Base-by-base conservation (phyloP, 2,113 vertebrate species). In the Aegotheles bennettii region DNA sequence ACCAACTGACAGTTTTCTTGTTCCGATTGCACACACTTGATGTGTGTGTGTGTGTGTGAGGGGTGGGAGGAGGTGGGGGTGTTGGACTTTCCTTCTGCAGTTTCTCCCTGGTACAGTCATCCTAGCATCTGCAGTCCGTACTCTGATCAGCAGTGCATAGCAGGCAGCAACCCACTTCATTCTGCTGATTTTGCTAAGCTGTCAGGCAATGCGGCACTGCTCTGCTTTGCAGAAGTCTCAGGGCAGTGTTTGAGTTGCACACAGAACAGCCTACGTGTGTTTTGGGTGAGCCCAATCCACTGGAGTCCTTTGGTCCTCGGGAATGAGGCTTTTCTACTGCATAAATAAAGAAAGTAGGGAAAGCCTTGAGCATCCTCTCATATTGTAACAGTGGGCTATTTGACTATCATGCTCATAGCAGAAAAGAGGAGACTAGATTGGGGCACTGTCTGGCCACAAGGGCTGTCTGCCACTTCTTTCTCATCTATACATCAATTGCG, bases 41-140 rank as follows among this genome's bases (percentile, higher is more conserved):
- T 67, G 4, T 38, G 6, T 1, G 0, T 28, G 16, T 6, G 3
- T 7, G 3, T 40, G 10, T n/a, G 9, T 42, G 47, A 23, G 35
- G 31, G 28, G 12, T 2, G 3, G 57, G 16, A 16, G 5, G 6
- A 24, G 7, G 13, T 28, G 3, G 15, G 9, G 31, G 35, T 50
- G 9, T 13, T 56, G 51, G 26, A 47, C 9, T 47, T 67, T 16
- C 11, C 3, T 43, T 57, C 33, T 69, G 47, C 25, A 14, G 8
- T 69, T 69, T 8, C 15, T 74, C 15, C 17, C 7, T 21, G 10
- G 5, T 59, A 4, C 26, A 35, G 33, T 28, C 15, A 16, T 67
- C 36, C 35, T 7, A 8, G 35, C 38, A 26, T 59, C 40, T 76
- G 61, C 36, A n/a, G 4, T 60, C 11, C 5, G 1, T 51, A 5